Base-by-base conservation (phyloP, 1,140 invertebrate species). In the Hyposmocoma kahamanoa region DNA sequence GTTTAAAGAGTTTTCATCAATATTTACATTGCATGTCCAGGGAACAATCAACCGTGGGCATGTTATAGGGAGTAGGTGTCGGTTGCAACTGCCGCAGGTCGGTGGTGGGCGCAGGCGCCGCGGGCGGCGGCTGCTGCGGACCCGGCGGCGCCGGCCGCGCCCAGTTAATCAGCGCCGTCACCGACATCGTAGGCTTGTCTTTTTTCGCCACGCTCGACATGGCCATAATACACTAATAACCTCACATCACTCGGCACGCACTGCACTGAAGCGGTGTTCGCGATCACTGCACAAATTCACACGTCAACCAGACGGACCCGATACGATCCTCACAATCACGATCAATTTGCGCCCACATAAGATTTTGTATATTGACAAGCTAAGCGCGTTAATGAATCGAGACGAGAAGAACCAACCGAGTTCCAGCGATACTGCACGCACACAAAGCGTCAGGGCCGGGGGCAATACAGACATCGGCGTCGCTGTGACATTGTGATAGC, bases 141-240 rank as follows among this genome's bases (percentile, higher is more conserved):
- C 63, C 66, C 51, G 76, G 68, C 20, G 70, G 65, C 54, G 70
- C 60, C 46, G 73, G 77, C 54, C 79, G 67, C 55, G 75, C 72
- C 77, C 81, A 81, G 61, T 84, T 81, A 66, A 94, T 94, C 74
- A 94, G 92, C 62, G 92, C 92, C 62, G 92, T 91, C 62, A 94
- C 93, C 66, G 92, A 93, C 91, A 93, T 93, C 88, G 93, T 93
- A 50, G 92, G 93, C 75, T 93, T 94, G 78, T 94, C 93, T 83
- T 94, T 94, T 87, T 93, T 93, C 89, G 92, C 90, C 92, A 93
- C 67, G 62, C 74, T 78, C 55, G 82, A 82, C 82, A 84, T 85
- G 69, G 62, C 73, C 66, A 74, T n/a, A n/a, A n/a, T 62, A 50
- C 67, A 79, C 76, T 72, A 79, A 51, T 72, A 77, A 79, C 77